These are phyloP conservation scores for Apteryx mantelli DNA, from an alignment of 2,113 vertebrate species.

Conservation along the genomic window DNA sequence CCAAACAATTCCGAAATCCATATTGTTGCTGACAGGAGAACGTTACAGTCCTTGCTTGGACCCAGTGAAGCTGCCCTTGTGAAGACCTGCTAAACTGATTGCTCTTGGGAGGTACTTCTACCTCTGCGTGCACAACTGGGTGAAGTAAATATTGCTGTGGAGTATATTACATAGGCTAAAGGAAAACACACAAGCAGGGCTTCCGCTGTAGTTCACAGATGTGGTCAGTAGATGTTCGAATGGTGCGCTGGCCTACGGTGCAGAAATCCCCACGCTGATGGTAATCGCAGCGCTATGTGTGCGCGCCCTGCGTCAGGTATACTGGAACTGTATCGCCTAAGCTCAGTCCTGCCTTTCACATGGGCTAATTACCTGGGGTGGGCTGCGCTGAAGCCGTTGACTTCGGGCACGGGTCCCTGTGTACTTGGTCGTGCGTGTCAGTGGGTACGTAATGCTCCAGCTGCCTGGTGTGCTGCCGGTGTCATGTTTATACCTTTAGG, in stretches of 20 bases:
- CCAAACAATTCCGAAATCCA: background rate
- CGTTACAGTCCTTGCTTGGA: background rate
- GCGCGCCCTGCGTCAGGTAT: background rate
- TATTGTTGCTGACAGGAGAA: background rate
- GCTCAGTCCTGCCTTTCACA: background rate
- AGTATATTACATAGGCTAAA: background rate
- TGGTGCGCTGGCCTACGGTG: background rate
- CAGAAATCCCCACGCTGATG: background rate
- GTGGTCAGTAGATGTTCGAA: background rate
- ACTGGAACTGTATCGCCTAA: background rate
- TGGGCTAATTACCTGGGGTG: background rate
- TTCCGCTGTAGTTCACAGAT: background rate
- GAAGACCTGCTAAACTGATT: background rate
- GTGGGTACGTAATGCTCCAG: background rate
- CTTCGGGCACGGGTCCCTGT: background rate
- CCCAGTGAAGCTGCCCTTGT: background rate
- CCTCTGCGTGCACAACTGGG: too few species aligned
- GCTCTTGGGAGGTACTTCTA: background rate
- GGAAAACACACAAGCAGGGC: background rate
- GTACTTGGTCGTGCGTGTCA: background rate
- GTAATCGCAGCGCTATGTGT: background rate
- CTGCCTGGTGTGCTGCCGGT: background rate
- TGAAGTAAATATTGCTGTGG: background rate
- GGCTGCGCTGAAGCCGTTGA: background rate
- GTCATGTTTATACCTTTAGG: background rate